Evolutionary conservation across 1,140 invertebrate genomes (phyloP).

Genomic region (Marisa cornuarietis): DNA sequence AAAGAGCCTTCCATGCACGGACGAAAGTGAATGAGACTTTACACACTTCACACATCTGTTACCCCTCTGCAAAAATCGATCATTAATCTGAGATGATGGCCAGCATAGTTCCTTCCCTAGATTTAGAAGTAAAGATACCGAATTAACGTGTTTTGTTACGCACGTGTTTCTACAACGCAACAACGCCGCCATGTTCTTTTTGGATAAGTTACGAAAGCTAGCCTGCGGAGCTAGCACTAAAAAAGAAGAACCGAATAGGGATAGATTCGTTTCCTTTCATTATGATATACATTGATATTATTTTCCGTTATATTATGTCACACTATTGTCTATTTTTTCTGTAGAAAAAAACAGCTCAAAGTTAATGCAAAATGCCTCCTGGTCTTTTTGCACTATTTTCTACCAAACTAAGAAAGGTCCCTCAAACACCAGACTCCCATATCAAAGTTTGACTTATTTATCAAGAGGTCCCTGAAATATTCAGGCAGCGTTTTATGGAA

Average conservation of each 20-base stretch:
- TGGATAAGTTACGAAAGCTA: constrained; percentile 17
- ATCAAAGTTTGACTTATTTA: too few relatives aligned
- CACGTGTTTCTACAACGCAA: constrained; percentile 19
- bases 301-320: not conserved
- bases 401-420: too few relatives aligned
- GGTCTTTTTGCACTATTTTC: too few relatives aligned
- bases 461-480: too few relatives aligned
- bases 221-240: not conserved
- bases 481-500: too few relatives aligned
- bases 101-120: not conserved
- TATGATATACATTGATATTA: not conserved
- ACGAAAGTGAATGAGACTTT: not conserved
- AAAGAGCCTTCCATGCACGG: not conserved
- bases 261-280: not conserved
- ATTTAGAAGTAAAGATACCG: not conserved
- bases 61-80: not conserved
- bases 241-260: not conserved
- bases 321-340: too few relatives aligned
- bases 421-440: too few relatives aligned
- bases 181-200: constrained; percentile 21
- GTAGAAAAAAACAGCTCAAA: not conserved
- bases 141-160: constrained; percentile 8
- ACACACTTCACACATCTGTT: constrained; percentile 2
- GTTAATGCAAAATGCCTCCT: not conserved
- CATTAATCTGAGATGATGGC: not conserved